phyloP scores from a whole-genome alignment of 2,888 invertebrate genomes.

The Drosophila vallismaia region DNA sequence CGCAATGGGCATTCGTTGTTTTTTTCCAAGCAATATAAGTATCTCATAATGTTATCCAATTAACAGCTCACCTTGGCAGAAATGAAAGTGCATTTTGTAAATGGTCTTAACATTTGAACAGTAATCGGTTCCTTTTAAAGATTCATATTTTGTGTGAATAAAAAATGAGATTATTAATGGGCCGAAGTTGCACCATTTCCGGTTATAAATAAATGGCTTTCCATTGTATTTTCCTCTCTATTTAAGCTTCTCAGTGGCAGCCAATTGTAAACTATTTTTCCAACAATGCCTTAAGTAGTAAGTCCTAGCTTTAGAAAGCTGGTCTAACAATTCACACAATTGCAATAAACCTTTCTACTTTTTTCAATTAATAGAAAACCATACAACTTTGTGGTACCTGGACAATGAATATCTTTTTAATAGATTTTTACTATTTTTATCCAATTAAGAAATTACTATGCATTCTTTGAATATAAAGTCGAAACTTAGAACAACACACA shows the following conservation, averaged over 20 bases:
- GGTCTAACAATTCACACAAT: background rate
- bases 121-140: background rate
- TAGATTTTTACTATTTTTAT: too few species aligned
- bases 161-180: too few species aligned
- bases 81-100: constrained; percentile 25
- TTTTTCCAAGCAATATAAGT: constrained; percentile 5
- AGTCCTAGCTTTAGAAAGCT: constrained; percentile 6
- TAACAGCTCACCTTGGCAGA: constrained; percentile 25
- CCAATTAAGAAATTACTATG: too few species aligned
- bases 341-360: background rate
- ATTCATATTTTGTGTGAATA: background rate
- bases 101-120: constrained; percentile 22
- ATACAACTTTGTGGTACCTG: too few species aligned
- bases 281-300: constrained; percentile 18
- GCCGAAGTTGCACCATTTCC: too few species aligned
- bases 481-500: too few species aligned
- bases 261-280: constrained; percentile 19
- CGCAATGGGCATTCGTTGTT: constrained; percentile 10
- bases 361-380: too few species aligned
- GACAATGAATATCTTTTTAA: too few species aligned
- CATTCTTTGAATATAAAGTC: too few species aligned
- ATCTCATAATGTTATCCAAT: constrained; percentile 31
- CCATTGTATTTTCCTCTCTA: constrained; percentile 3
- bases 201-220: too few species aligned
- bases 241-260: constrained; percentile 8